Percentiles rank a stretch among this genome's conserved stretches.
Evolutionary conservation across 2,113 vertebrate species (phyloP).

Genomic region (Apteryx owenii): DNA sequence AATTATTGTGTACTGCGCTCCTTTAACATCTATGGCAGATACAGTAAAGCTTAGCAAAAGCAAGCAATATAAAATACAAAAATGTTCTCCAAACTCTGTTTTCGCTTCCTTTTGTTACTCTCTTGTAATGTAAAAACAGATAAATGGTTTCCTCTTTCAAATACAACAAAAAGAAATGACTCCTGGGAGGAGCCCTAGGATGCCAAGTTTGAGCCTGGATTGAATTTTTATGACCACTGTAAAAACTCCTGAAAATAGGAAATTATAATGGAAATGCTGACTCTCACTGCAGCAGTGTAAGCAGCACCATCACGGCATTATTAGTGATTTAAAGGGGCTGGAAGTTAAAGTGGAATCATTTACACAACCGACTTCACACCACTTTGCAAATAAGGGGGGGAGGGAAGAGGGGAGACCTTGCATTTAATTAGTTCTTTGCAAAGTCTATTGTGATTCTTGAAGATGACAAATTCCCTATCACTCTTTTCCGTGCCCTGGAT

Average conservation of each 20-base stretch:
- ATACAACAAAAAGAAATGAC: constrained; percentile 61
- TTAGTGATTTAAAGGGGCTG: constrained; percentile 12
- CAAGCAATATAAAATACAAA: constrained; percentile 13
- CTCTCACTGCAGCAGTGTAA: constrained; percentile 11
- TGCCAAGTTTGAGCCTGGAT: constrained; percentile 64
- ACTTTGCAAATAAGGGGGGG: not conserved
- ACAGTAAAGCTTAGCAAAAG: constrained; percentile 31
- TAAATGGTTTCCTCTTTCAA: constrained; percentile 74
- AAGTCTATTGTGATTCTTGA: constrained; percentile 29
- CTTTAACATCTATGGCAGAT: constrained; percentile 24
- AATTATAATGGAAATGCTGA: constrained; percentile 72
- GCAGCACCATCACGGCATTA: constrained; percentile 7
- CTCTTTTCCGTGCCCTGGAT: not conserved
- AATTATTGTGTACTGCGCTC: constrained; percentile 21
- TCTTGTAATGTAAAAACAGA: constrained; percentile 64
- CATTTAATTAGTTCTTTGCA: constrained; percentile 35
- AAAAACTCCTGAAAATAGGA: constrained; percentile 73
- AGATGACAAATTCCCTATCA: constrained; percentile 27
- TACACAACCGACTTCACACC: constrained; percentile 12
- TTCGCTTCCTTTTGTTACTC: constrained; percentile 61
- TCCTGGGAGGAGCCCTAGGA: constrained; percentile 64
- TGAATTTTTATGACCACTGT: constrained; percentile 67
- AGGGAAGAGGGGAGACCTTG: not conserved
- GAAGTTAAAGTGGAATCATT: constrained; percentile 45
- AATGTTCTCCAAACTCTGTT: not conserved